These are phyloP conservation scores for Lycaon pictus DNA, from an alignment of 2,113 vertebrate species.

Conservation along the genomic window DNA sequence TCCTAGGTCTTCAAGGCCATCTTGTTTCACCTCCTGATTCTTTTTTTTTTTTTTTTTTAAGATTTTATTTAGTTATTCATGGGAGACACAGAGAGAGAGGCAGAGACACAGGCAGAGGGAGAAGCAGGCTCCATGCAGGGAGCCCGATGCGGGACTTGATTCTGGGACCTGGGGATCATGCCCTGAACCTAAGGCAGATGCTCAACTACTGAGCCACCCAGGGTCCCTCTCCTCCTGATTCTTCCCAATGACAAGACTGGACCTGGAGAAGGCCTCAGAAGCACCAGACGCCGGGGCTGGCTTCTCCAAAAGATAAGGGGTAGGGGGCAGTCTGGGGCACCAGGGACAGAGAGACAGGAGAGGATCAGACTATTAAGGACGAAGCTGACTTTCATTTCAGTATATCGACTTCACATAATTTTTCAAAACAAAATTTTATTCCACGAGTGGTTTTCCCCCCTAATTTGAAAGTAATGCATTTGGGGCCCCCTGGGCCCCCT, in stretches of 20 bases:
- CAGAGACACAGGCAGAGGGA: too few relatives aligned
- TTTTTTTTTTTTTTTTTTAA: neutral
- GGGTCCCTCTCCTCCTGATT: too few relatives aligned
- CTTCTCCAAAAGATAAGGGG: neutral
- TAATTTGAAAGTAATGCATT: neutral
- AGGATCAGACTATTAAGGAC: neutral
- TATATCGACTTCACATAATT: neutral
- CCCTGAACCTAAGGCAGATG: too few relatives aligned
- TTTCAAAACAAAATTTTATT: neutral
- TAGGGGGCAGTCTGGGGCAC: too few relatives aligned
- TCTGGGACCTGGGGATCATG: too few relatives aligned
- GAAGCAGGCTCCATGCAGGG: too few relatives aligned
- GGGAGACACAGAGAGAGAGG: too few relatives aligned
- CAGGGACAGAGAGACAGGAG: neutral
- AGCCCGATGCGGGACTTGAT: too few relatives aligned
- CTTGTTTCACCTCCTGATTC: neutral
- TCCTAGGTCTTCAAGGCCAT: neutral
- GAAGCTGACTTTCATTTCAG: neutral
- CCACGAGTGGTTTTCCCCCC: neutral
- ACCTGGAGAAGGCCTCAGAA: neutral
- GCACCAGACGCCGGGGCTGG: rapidly evolving
- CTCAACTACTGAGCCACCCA: too few relatives aligned
- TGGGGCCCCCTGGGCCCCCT: neutral
- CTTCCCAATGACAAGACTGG: neutral
- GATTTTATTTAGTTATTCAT: too few relatives aligned